Base-by-base conservation (phyloP, 2,797 vertebrate genomes). In the Pipistrellus nathusii region DNA sequence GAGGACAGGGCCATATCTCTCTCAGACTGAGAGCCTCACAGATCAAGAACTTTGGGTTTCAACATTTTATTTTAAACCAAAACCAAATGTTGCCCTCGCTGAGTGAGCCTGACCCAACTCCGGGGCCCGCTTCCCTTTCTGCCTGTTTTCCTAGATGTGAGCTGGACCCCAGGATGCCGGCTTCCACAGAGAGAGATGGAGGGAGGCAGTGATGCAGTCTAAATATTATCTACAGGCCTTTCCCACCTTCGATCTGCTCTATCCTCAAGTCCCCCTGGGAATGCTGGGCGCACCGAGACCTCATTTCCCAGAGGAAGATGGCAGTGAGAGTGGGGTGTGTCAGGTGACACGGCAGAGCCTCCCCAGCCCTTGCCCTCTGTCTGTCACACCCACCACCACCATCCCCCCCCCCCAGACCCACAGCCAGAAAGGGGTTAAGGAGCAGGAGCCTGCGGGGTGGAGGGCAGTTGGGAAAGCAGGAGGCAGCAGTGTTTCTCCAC, bases 391-490 rank as follows among this genome's bases (percentile, higher is more conserved):
- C n/a, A 3, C 18, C 9, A 3, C 9, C 44, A 46, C 14, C 13
- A 35, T 7, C 8, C 25, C 25, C 13, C 48, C 13, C 15, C 13
- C 48, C 4, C 6, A 3, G 51, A n/a, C 23, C 64, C 64, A 53
- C 14, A 14, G 13, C n/a, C 57, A 87, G 46, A 77, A 88, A 96
- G 38, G 96, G 75, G 95, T 97, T 96, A 96, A 92, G 5, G 72
- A 35, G 51, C 48, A 23, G 11, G 1, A 4, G 38, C 1, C 69
- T 44, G 8, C 41, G 48, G 68, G 20, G 77, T 35, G 73, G 32
- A 93, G 76, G 68, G 38, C 38, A 55, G 83, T 95, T 96, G 94
- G 82, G 95, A 96, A 97, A 96, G 88, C 62, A 13, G 23, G 57
- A 94, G 92, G 88, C 85, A 53, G 51, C 23, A n/a, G 4, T 41